These are phyloP conservation scores for Onychomys arenicola DNA, from an alignment of 2,797 vertebrate genomes.

Conservation along the genomic window DNA sequence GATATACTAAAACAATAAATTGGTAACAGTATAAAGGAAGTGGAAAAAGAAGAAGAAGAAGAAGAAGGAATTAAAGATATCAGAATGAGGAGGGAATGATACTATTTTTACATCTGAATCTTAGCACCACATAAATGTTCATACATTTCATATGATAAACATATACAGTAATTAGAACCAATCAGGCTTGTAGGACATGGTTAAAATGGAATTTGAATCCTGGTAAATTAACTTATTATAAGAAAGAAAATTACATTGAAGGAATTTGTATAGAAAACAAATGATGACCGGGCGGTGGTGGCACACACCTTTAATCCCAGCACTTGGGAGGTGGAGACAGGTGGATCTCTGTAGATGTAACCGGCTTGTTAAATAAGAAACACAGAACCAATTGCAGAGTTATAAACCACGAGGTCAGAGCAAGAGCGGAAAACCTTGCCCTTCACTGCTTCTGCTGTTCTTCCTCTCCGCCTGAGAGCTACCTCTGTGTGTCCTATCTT, in stretches of 20 bases:
- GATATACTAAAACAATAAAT: not conserved
- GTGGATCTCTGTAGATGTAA: too few relatives aligned
- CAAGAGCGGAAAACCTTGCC: too few relatives aligned
- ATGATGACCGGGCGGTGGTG: too few relatives aligned
- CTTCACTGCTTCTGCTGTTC: too few relatives aligned
- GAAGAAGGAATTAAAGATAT: not conserved
- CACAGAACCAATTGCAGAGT: too few relatives aligned
- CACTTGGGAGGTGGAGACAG: too few relatives aligned
- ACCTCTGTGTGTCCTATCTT: too few relatives aligned
- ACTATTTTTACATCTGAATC: not conserved
- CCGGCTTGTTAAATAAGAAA: too few relatives aligned
- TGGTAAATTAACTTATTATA: not conserved
- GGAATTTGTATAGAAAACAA: not conserved
- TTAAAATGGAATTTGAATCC: not conserved
- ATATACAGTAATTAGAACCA: constrained; percentile 2
- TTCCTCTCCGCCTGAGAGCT: too few relatives aligned
- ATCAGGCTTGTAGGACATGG: not conserved
- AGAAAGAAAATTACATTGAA: not conserved
- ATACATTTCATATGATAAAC: not conserved
- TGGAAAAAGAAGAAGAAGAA: too few relatives aligned
- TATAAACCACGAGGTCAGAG: too few relatives aligned
- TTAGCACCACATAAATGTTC: not conserved
- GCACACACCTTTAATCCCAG: too few relatives aligned
- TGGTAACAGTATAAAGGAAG: not conserved
- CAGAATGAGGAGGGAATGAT: not conserved